Evolutionary conservation across 2,113 vertebrate species (phyloP).

Genomic region (Antechinus flavipes): DNA sequence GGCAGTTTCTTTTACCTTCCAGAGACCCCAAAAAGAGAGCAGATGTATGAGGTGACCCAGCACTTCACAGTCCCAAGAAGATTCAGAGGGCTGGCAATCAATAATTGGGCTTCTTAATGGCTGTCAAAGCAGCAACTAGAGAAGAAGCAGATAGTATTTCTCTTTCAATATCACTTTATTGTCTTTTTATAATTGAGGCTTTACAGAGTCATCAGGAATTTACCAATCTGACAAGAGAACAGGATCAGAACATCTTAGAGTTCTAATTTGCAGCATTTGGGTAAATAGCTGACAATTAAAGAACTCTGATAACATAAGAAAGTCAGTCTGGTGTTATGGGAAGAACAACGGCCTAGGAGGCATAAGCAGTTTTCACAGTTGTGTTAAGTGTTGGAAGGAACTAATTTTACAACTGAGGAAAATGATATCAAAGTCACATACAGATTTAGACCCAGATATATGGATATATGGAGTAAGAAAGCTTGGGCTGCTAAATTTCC

Average conservation of each 20-base stretch:
- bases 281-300: not conserved
- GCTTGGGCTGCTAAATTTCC: not conserved
- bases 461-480: not conserved
- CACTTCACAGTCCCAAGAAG: not conserved
- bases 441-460: not conserved
- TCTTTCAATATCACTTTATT: not conserved
- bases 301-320: not conserved
- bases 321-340: not conserved
- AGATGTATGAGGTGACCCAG: not conserved
- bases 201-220: not conserved
- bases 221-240: not conserved
- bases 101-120: not conserved
- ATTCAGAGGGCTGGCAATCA: not conserved
- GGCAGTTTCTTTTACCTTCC: no score
- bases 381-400: not conserved
- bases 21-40: not conserved
- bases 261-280: not conserved
- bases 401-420: not conserved
- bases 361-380: not conserved
- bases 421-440: not conserved
- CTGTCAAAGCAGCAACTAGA: not conserved
- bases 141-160: not conserved
- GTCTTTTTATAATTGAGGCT: accelerated
- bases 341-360: not conserved
- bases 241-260: not conserved